Evolutionary conservation across 2,888 invertebrate species (phyloP).

Genomic region (Caenorhabditis plicata): DNA sequence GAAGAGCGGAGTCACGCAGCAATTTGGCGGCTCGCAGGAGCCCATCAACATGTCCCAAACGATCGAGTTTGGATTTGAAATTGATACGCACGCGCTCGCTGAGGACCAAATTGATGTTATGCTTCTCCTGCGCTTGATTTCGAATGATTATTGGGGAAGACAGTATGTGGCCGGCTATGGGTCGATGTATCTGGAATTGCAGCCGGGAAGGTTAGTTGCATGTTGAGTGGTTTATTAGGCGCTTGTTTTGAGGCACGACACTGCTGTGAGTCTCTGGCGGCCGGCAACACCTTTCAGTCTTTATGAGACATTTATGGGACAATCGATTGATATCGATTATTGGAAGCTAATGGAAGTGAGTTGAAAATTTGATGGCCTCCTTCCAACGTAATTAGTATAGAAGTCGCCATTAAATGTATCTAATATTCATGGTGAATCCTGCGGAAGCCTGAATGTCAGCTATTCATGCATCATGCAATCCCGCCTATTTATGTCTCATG

Average conservation of each 20-base stretch:
- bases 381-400: background rate
- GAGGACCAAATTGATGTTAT: background rate
- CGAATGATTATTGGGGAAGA: slow-evolving; percentile 30
- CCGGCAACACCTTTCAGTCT: slow-evolving; percentile 12
- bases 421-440: slow-evolving; percentile 18
- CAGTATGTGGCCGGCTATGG: slow-evolving; percentile 32
- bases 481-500: slow-evolving; percentile 35
- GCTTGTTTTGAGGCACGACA: slow-evolving; percentile 5
- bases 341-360: slow-evolving; percentile 7
- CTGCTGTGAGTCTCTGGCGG: slow-evolving; percentile 17
- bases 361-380: background rate
- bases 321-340: slow-evolving; percentile 26
- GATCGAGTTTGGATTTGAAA: slow-evolving; percentile 25
- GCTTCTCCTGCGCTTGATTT: slow-evolving; percentile 17
- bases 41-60: slow-evolving; percentile 5
- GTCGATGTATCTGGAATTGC: slow-evolving; percentile 2
- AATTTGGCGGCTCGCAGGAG: slow-evolving; percentile 5
- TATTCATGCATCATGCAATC: slow-evolving; percentile 34
- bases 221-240: too few relatives aligned
- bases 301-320: slow-evolving; percentile 26
- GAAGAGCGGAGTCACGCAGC: slow-evolving; percentile 6
- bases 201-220: slow-evolving; percentile 10
- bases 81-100: background rate
- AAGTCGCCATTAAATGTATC: background rate
- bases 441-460: slow-evolving; percentile 30